Conservation (phyloP, 2,888 invertebrate genomes). For the Hoplodrina blanda region DNA sequence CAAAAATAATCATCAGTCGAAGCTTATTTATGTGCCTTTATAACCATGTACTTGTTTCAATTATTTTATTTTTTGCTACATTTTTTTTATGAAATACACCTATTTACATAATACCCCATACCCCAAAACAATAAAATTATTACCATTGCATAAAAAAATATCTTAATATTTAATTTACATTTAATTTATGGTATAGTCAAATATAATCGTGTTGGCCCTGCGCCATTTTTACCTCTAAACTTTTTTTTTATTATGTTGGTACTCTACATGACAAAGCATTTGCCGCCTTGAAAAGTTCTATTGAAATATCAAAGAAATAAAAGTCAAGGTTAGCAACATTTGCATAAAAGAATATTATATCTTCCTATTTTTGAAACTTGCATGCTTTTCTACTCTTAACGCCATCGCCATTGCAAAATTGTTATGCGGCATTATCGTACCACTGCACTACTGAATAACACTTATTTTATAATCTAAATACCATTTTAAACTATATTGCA, state of each 20-base stretch:
- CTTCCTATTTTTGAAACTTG: constrained; percentile 26
- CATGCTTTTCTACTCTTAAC: constrained; percentile 49
- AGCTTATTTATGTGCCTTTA: too few species aligned
- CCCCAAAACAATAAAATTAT: too few species aligned
- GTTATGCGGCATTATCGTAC: constrained; percentile 58
- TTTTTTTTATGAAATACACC: neutral
- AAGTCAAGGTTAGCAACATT: constrained; percentile 34
- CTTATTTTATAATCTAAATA: constrained; percentile 13
- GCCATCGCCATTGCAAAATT: constrained; percentile 57
- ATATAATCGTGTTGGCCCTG: neutral
- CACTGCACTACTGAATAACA: constrained; percentile 46
- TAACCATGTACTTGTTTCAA: too few species aligned
- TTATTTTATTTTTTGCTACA: neutral
- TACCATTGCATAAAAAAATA: too few species aligned
- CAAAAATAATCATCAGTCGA: too few species aligned
- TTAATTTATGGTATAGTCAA: neutral
- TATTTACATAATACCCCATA: too few species aligned
- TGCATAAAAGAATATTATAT: constrained; percentile 18
- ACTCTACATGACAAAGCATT: constrained; percentile 1
- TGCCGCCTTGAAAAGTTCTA: neutral
- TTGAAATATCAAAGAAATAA: constrained; percentile 19
- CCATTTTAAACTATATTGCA: constrained; percentile 20
- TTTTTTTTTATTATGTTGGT: neutral
- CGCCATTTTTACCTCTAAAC: neutral
- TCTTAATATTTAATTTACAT: neutral